phyloP scores from a whole-genome alignment of 2,888 invertebrate genomes.

The Acrobasis suavella region DNA sequence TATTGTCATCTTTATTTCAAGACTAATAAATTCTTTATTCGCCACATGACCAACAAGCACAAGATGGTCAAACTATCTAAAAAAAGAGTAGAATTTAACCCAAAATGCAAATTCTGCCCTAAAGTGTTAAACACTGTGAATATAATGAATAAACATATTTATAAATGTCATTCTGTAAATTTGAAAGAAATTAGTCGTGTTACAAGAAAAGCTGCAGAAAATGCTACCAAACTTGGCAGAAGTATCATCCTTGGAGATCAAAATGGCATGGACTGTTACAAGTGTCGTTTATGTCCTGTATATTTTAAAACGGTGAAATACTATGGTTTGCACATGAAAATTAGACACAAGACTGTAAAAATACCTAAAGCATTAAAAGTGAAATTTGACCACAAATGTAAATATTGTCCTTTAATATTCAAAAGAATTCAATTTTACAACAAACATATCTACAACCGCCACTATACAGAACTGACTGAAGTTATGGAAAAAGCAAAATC shows the following conservation, averaged over 20 bases:
- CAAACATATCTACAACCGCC: background rate
- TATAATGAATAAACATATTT: too few species aligned
- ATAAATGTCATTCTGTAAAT: too few species aligned
- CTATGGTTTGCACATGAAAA: background rate
- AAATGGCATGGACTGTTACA: background rate
- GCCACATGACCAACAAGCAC: slow-evolving; percentile 4
- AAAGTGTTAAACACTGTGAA: too few species aligned
- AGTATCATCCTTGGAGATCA: too few species aligned
- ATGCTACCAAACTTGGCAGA: too few species aligned
- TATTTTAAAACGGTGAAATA: background rate
- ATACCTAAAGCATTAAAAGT: background rate
- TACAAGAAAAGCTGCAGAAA: too few species aligned
- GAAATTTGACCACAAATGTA: slow-evolving; percentile 4
- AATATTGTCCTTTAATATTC: background rate
- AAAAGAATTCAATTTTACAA: too few species aligned
- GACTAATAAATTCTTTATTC: background rate
- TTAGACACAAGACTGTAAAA: slow-evolving; percentile 3
- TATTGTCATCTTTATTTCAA: background rate
- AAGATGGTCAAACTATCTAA: background rate
- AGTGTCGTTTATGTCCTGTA: background rate
- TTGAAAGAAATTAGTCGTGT: too few species aligned
- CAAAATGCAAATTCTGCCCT: slow-evolving; percentile 7
- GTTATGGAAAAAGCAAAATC: background rate
- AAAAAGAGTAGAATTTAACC: background rate
- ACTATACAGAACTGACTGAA: background rate